phyloP scores from a whole-genome alignment of 2,113 vertebrate genomes.

The Petrocephalus zakoni region DNA sequence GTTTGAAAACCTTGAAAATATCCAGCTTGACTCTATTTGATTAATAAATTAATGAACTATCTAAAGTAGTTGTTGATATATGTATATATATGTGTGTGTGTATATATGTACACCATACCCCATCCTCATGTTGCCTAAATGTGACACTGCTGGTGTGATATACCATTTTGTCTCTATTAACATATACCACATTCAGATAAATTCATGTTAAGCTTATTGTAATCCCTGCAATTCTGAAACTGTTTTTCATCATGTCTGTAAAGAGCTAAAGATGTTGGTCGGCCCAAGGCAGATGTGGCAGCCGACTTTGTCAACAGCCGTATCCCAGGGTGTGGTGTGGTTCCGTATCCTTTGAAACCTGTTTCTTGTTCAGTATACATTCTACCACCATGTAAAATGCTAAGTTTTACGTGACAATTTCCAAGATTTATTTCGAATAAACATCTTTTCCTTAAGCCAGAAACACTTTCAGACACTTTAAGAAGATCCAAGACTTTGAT shows the following conservation, averaged over 20 bases:
- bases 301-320: constrained; percentile 89
- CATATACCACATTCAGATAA: background rate
- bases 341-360: constrained; percentile 85
- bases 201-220: background rate
- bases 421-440: background rate
- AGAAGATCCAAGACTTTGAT: constrained; percentile 94
- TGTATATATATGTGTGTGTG: too few relatives aligned
- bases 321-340: constrained; percentile 79
- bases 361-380: background rate
- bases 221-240: background rate
- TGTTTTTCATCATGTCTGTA: constrained; percentile 20
- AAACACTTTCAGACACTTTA: constrained; percentile 73
- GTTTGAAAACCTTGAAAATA: background rate
- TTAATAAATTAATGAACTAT: background rate
- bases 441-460: constrained; percentile 53
- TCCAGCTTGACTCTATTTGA: background rate
- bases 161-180: background rate
- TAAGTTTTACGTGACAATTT: background rate
- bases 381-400: background rate
- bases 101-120: background rate
- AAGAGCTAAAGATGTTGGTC: constrained; percentile 88
- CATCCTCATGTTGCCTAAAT: background rate
- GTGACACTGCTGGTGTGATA: background rate
- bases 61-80: background rate
- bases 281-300: constrained; percentile 92